These are phyloP conservation scores for Gambelia wislizenii DNA, from an alignment of 2,797 vertebrate genomes.

Conservation along the genomic window DNA sequence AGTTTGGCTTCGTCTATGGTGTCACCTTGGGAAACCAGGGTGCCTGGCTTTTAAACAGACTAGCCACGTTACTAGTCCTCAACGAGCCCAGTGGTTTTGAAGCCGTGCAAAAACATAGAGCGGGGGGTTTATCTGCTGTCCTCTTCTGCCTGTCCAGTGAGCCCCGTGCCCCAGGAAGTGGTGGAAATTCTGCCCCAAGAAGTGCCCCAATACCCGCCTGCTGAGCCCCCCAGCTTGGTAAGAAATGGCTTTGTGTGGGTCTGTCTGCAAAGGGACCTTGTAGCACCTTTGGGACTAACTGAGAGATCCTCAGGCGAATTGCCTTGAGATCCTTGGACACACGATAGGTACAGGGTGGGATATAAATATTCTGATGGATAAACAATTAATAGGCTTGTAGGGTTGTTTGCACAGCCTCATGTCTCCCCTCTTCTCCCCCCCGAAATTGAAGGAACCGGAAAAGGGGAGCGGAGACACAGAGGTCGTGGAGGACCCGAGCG, in stretches of 20 bases:
- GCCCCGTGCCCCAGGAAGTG: not conserved
- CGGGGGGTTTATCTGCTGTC: not conserved
- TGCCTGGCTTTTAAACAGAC: too few relatives aligned
- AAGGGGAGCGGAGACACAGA: fast-evolving
- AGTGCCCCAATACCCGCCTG: not conserved
- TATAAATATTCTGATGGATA: too few relatives aligned
- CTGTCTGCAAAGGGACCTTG: not conserved
- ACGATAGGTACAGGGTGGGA: too few relatives aligned
- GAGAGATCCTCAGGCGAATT: too few relatives aligned
- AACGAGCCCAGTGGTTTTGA: not conserved
- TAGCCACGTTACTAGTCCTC: not conserved
- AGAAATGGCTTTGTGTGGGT: not conserved
- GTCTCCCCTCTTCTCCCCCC: too few relatives aligned
- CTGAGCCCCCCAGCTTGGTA: not conserved
- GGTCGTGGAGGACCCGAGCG: not conserved
- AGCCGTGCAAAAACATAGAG: not conserved
- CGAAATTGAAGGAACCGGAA: not conserved
- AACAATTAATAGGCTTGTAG: too few relatives aligned
- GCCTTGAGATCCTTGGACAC: too few relatives aligned
- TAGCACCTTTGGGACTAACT: too few relatives aligned
- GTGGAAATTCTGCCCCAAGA: not conserved
- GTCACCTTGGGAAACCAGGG: not conserved
- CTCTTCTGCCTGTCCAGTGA: not conserved
- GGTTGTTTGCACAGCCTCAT: not conserved
- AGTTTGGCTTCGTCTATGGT: not conserved